These are phyloP conservation scores for Euwallacea similis DNA, from an alignment of 1,140 invertebrate species.

Conservation along the genomic window DNA sequence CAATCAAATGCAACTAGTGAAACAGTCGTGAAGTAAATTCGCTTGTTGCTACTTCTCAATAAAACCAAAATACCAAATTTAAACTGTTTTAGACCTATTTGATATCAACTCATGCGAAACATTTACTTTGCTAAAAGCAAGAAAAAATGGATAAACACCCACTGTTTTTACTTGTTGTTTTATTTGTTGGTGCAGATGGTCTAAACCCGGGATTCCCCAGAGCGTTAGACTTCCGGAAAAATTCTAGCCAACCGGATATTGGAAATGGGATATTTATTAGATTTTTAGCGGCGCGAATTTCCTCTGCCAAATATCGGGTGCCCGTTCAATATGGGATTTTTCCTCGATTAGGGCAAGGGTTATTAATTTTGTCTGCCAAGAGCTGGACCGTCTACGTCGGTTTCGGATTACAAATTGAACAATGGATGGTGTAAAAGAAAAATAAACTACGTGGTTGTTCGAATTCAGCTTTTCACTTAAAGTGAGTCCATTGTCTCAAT, in stretches of 20 bases:
- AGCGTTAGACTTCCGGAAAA: conserved; percentile 44
- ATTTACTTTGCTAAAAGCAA: not conserved
- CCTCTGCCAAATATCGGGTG: conserved; percentile 33
- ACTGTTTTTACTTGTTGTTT: not conserved
- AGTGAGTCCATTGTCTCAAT: too few species aligned
- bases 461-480: too few species aligned
- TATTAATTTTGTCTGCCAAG: conserved; percentile 32
- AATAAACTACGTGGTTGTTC: too few species aligned
- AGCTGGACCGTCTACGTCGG: conserved; percentile 6
- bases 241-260: conserved; percentile 45
- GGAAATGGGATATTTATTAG: conserved; percentile 50
- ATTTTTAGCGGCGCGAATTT: conserved; percentile 48
- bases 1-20: too few species aligned
- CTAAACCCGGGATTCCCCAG: conserved; percentile 11
- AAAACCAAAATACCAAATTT: not conserved
- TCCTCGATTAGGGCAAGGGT: conserved; percentile 31
- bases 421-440: too few species aligned
- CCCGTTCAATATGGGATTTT: conserved; percentile 34
- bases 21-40: too few species aligned
- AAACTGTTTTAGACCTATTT: not conserved
- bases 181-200: conserved; percentile 12
- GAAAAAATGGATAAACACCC: too few species aligned
- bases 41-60: not conserved
- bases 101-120: not conserved
- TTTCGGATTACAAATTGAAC: conserved; percentile 29